Base-by-base conservation (phyloP, 2,797 vertebrate species). In the Denticeps clupeoides region DNA sequence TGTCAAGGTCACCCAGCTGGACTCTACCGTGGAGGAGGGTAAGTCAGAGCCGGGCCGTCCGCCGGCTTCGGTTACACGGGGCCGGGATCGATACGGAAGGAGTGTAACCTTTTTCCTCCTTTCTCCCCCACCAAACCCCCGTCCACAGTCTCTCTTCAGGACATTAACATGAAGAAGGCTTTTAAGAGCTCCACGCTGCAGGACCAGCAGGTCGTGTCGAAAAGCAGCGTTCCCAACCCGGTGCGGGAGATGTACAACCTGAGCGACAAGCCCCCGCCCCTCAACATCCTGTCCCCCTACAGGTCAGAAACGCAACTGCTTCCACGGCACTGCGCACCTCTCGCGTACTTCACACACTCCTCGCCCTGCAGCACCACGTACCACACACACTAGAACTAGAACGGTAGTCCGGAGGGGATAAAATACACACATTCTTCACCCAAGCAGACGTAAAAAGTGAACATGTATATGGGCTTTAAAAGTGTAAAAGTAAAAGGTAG, bases 1-100 rank as follows among this genome's bases (percentile, higher is more conserved):
- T 35, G 86, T 99, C 77, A 99, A 99, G 85, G 95, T 99, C 70
- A 99, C 93, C 15, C 95, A 98, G 83, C 82, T 99, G 83, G 95
- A 99, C 86, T 98, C 95, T 31, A 94, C 93, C 0, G 91, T 99
- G 56, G 95, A 99, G 71, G 95, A 99, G 79, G 95, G 95, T 99
- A 84, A 68, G 88, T 82, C 69, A 45, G 26, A 4, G 41, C 25
- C 18, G 32, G 13, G 50, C 49, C 33, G 9, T 46, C 42, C 29
- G 35, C 11, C 16, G 13, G 52, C 51, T 63, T 38, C 41, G 31
- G 49, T 60, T 66, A 53, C 55, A 21, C 35, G 18, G 21, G 35
- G 5, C 16, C 35, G 3, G 10, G 6, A 35, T 4, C 11, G 55
- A 43, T 45, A 22, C 12, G 40, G 23, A 38, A 38, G 16, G 38